Evolutionary conservation across 1,140 invertebrate genomes (phyloP).

Genomic region (Sipha flava): DNA sequence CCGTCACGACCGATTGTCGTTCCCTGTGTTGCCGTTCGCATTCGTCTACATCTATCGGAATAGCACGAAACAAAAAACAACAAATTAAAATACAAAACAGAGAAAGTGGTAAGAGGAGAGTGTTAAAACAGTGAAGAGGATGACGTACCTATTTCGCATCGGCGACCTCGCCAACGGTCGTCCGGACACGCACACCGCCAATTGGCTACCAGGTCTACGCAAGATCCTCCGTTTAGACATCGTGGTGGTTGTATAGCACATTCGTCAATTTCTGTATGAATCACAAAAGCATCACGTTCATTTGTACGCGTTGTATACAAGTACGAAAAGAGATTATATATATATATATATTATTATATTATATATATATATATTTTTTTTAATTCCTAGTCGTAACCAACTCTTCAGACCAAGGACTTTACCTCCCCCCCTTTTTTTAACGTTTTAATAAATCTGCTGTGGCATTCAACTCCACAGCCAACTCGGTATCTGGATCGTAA

Average conservation of each 20-base stretch:
- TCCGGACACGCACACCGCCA: conserved; percentile 70
- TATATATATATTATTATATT: too few species aligned
- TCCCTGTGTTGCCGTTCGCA: conserved; percentile 1
- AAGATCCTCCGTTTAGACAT: conserved; percentile 65
- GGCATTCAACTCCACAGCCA: too few species aligned
- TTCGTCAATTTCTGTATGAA: conserved; percentile 55
- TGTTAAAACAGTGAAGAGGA: background rate
- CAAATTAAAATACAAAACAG: background rate
- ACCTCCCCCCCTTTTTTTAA: too few species aligned
- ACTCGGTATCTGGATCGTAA: too few species aligned
- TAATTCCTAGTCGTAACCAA: too few species aligned
- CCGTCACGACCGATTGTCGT: background rate
- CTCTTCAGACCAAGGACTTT: too few species aligned
- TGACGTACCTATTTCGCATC: conserved; percentile 54
- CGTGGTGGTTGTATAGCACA: conserved; percentile 49
- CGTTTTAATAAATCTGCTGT: too few species aligned
- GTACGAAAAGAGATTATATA: too few species aligned
- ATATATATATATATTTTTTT: too few species aligned
- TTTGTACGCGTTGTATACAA: background rate
- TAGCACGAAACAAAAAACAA: too few species aligned
- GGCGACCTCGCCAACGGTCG: conserved; percentile 56
- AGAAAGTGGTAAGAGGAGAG: background rate
- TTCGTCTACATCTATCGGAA: background rate
- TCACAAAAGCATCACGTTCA: background rate
- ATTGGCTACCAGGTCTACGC: conserved; percentile 63